Evolutionary conservation across 2,113 vertebrate species (phyloP).

Genomic region (Oreochromis spilurus): DNA sequence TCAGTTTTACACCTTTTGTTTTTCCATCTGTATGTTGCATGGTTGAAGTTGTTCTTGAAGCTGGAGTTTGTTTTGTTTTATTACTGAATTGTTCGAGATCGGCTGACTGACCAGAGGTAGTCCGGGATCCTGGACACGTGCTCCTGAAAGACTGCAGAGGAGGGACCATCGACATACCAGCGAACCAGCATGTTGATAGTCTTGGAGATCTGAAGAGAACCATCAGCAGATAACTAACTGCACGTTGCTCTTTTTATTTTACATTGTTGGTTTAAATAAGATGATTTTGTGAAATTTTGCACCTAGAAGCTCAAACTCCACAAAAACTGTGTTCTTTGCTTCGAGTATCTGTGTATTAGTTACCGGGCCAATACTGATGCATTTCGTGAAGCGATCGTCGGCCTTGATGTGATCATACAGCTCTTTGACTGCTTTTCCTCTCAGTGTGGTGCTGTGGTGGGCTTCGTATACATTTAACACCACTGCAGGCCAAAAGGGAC

Average conservation of each 20-base stretch:
- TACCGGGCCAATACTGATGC: slow-evolving; percentile 92
- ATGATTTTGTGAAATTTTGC: background rate
- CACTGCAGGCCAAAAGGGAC: slow-evolving; percentile 57
- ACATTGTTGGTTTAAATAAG: background rate
- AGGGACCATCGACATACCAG: slow-evolving; percentile 83
- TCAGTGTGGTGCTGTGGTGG: slow-evolving; percentile 77
- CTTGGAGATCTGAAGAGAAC: slow-evolving; percentile 85
- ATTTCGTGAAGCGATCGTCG: slow-evolving; percentile 89
- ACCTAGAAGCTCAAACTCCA: background rate
- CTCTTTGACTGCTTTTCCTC: slow-evolving; percentile 71
- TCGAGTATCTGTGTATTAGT: background rate
- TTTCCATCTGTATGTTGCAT: background rate
- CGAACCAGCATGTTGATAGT: slow-evolving; percentile 93
- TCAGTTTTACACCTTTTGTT: background rate
- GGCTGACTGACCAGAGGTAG: slow-evolving; percentile 85
- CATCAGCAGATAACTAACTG: background rate
- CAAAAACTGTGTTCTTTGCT: background rate
- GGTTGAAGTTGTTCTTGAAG: background rate
- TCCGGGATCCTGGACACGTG: slow-evolving; percentile 90
- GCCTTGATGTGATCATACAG: slow-evolving; percentile 87
- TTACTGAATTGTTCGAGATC: background rate
- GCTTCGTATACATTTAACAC: slow-evolving; percentile 86
- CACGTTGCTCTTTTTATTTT: background rate
- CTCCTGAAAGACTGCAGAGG: slow-evolving; percentile 80
- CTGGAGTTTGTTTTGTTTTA: background rate